Evolutionary conservation across 2,888 invertebrate species (phyloP).

Genomic region (Trissoscelio sp.): DNA sequence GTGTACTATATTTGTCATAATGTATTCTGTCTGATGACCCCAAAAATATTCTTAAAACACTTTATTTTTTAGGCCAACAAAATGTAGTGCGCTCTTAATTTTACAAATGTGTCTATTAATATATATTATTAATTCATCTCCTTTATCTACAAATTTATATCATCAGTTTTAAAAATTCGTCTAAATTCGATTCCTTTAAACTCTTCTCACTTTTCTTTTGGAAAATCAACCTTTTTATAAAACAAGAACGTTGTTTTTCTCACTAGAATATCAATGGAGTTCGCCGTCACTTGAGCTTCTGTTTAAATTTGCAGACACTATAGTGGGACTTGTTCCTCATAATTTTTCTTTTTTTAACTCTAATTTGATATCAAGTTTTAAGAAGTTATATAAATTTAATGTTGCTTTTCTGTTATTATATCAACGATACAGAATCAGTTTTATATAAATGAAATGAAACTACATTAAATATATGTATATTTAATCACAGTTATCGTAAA

Average conservation of each 20-base stretch:
- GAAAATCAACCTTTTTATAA: neutral
- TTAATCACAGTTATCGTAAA: no score
- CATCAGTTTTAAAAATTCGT: neutral
- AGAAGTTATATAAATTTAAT: neutral
- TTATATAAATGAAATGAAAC: neutral
- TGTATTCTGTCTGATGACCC: neutral
- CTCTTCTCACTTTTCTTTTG: neutral
- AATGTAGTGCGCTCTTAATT: neutral
- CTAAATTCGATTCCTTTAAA: neutral
- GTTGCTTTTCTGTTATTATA: neutral
- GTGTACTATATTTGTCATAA: neutral
- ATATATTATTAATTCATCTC: neutral
- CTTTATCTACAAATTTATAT: neutral
- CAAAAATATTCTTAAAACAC: neutral
- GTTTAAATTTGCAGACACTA: neutral
- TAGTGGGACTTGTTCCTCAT: neutral
- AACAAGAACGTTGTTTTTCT: neutral
- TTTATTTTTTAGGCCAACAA: neutral
- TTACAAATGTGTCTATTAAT: neutral
- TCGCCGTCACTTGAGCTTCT: neutral
- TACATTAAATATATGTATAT: neutral
- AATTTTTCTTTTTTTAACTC: neutral
- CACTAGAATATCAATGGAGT: conserved; percentile 10
- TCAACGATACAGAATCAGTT: neutral
- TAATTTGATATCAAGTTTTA: neutral